Evolutionary conservation across 2,113 vertebrate genomes (phyloP), one percentile per base, ranked within the genome.

Genomic region (Telmatochromis sp.): DNA sequence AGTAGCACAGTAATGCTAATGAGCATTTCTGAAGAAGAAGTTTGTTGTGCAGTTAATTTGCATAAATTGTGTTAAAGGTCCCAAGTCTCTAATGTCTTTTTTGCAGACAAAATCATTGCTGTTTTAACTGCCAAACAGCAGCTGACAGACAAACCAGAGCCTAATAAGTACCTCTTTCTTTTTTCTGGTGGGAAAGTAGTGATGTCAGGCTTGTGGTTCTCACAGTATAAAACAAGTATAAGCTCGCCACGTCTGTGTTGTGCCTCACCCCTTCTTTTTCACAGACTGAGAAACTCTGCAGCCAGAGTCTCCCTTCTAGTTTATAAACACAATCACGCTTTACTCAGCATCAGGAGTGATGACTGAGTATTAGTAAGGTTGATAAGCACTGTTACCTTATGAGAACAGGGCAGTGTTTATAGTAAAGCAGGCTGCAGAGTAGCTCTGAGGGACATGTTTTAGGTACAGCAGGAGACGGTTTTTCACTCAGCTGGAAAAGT

Each of bases 331-430:
- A 75, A 55, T 93, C 89, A 65, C 31, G 35, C 91, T 92, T 83
- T 91, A 73, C 91, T 93, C 94, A 93, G 93, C 89, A 92, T 53
- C 88, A 92, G 87, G 73, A 90, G 80, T 93, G 92, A 93, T 91
- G 92, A 92, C 91, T 84, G 83, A 79, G 90, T 65, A 37, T 87
- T 89, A 73, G 26, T 78, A 58, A 40, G 73, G 49, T 84, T 91
- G 88, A 83, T 92, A 92, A 92, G 83, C 80, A 63, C 9, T 9
- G 49, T 45, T 37, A 57, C 75, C 49, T 42, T 55, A 51, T 60
- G 81, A 91, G 84, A 88, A 88, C 84, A 85, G 57, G 85, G 9
- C 9, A 2, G 49, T 91, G 89, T 93, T 94, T 94, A 88, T 85
- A 53, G 86, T 58, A 65, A 88, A 84, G 57, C 80, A 85, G 58